Conservation (phyloP, 2,888 invertebrate species). For the Julus scandinavius region DNA sequence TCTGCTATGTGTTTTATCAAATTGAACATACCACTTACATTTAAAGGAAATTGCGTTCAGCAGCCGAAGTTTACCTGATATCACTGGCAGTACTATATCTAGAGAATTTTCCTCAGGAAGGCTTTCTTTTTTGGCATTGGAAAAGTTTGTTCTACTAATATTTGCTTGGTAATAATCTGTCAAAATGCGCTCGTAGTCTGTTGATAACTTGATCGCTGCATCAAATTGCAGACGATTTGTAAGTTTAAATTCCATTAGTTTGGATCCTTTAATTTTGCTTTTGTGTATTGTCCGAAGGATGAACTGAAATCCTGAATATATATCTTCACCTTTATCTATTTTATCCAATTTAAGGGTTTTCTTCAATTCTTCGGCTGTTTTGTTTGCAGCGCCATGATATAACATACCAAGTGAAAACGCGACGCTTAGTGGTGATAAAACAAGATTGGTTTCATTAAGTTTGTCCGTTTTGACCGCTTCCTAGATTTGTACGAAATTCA, state of each 20-base stretch:
- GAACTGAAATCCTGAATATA: background rate
- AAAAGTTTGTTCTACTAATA: slow-evolving; percentile 48
- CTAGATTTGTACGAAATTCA: background rate
- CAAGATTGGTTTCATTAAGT: slow-evolving; percentile 60
- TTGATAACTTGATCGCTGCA: slow-evolving; percentile 68
- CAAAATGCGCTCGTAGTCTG: slow-evolving; percentile 72
- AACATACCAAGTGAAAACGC: slow-evolving; percentile 66
- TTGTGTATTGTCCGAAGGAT: background rate
- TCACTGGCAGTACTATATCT: slow-evolving; percentile 55
- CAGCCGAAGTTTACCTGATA: slow-evolving; percentile 53
- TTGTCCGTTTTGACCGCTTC: background rate
- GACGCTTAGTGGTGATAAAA: slow-evolving; percentile 66
- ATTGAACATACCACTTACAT: slow-evolving; percentile 56
- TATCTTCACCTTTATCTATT: background rate
- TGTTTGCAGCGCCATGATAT: slow-evolving; percentile 64
- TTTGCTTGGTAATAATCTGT: slow-evolving; percentile 65
- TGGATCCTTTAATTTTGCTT: background rate
- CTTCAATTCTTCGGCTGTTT: slow-evolving; percentile 61
- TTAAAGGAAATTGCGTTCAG: slow-evolving; percentile 59
- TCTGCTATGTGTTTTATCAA: slow-evolving; percentile 52
- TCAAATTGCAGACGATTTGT: slow-evolving; percentile 80
- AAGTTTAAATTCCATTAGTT: slow-evolving; percentile 64
- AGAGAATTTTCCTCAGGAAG: slow-evolving; percentile 56
- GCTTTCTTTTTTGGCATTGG: slow-evolving; percentile 47
- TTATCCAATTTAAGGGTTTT: slow-evolving; percentile 1